Evolutionary conservation across 2,797 vertebrate genomes (phyloP), one percentile per base, ranked within the genome.

Genomic region (Crocidura indochinensis): DNA sequence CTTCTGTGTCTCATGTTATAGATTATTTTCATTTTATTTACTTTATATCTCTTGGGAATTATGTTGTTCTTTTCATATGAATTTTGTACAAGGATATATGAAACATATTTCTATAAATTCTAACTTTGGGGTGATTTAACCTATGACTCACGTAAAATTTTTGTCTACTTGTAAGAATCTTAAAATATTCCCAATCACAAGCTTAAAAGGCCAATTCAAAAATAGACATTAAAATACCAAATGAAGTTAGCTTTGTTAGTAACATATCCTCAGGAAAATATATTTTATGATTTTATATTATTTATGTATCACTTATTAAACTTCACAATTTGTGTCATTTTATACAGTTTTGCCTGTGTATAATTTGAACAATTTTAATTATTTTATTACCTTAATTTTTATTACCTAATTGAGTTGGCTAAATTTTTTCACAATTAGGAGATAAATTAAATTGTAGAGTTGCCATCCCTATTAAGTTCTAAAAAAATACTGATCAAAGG

Each of bases 131-230:
- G 73, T 91, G 49, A 83, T 92, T 85, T 94, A 47, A 93, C 85
- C 78, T 84, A 46, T 79, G 78, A 93, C 27, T 93, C 56, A 82
- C 44, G 83, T 69, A 11, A 87, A 91, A 88, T 46, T 1, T 65
- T 81, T 24, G 72, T 87, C 44, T 80, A 29, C 75, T 76, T 82
- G 17, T 75, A 38, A 88, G 73, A 83, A 60, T 84, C 44, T 94
- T 90, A 95, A 87, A 95, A 84, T 84, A 76, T 19, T 11, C 9
- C 44, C 22, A 67, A 92, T 67, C 74, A 92, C 27, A 91, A 78
- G 8, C 27, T 76, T 81, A 62, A 86, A 92, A 86, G 29, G 44
- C 51, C 53, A 92, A 27, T 90, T 87, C 56, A 92, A 49, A 91
- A 94, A 91, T 68, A 89, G 77, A 85, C 29, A 84, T 46, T 77